phyloP scores from a whole-genome alignment of 2,113 vertebrate species.

The Hypocryptadius cinnamomeus region DNA sequence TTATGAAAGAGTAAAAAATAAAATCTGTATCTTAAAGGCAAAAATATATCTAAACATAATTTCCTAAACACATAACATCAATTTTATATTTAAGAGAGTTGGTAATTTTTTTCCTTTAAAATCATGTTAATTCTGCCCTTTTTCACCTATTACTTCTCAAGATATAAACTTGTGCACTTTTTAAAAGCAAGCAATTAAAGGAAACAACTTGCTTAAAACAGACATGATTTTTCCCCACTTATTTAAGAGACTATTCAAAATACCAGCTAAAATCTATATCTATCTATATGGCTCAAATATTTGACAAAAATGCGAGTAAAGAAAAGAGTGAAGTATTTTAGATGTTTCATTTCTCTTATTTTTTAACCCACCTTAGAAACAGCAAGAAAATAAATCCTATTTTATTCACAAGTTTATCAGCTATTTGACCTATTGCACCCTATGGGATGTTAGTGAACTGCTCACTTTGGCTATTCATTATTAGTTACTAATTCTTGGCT shows the following conservation, averaged over 20 bases:
- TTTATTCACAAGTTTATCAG: background rate
- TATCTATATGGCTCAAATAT: background rate
- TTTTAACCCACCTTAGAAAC: background rate
- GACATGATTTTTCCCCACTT: background rate
- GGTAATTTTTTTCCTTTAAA: background rate
- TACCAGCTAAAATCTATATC: background rate
- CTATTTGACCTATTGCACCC: background rate
- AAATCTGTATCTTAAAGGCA: background rate
- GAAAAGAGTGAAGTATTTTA: background rate
- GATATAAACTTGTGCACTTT: background rate
- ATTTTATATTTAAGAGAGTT: background rate
- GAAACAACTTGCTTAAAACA: background rate
- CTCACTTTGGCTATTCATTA: background rate
- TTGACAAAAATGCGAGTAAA: background rate
- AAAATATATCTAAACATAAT: background rate
- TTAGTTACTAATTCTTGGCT: background rate
- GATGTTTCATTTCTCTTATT: background rate
- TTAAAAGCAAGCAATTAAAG: background rate
- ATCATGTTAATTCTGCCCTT: background rate
- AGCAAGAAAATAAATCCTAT: background rate
- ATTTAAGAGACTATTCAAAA: background rate
- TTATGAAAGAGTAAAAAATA: background rate
- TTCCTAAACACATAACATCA: background rate
- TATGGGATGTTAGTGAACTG: background rate
- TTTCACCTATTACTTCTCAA: background rate